Base-by-base conservation (phyloP, 2,797 vertebrate genomes). In the Sebastiscus tertius region DNA sequence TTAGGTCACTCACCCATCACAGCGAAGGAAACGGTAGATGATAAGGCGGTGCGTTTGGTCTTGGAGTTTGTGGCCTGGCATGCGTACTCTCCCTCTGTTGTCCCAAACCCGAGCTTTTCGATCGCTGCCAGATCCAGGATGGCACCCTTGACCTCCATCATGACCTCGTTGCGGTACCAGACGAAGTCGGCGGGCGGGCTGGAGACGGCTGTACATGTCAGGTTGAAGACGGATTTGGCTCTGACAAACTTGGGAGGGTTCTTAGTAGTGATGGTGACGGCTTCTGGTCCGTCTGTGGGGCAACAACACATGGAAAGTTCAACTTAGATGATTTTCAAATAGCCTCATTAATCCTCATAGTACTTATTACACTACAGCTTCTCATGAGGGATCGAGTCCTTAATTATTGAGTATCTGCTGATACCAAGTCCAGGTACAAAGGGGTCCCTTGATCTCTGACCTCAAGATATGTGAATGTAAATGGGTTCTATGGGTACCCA, bases 271-370 rank as follows among this genome's bases (percentile, higher is more conserved):
- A 91, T 13, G 18, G 1, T 7, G 27, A 93, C 55, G 0, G 1
- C 1, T 0, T 95, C 95, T 0, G 95, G 95, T 27, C 95, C 95
- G 4, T 95, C 95, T 96, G 81, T 26, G 75, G 64, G 77, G 65
- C 27, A 20, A 12, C 18, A n/a, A 24, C 42, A 77, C 2, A 49
- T 0, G 34, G 20, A 46, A 2, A 16, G 9, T 9, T 76, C 14
- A 73, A 16, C 1, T 54, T 29, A n/a, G 39, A 31, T 16, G 60
- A 12, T 11, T 20, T 20, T 34, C 5, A 12, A 34, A 31, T 9
- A 2, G 14, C 56, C 58, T 29, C 58, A 20, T 33, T 10, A 52
- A n/a, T n/a, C 18, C 18, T 52, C 49, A 18, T 8, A 46, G 42
- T 18, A 46, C 42, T 46, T 46, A 18, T 46, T 52, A 52, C 49